Evolutionary conservation across 2,113 vertebrate species (phyloP).

Genomic region (Dipodomys spectabilis): DNA sequence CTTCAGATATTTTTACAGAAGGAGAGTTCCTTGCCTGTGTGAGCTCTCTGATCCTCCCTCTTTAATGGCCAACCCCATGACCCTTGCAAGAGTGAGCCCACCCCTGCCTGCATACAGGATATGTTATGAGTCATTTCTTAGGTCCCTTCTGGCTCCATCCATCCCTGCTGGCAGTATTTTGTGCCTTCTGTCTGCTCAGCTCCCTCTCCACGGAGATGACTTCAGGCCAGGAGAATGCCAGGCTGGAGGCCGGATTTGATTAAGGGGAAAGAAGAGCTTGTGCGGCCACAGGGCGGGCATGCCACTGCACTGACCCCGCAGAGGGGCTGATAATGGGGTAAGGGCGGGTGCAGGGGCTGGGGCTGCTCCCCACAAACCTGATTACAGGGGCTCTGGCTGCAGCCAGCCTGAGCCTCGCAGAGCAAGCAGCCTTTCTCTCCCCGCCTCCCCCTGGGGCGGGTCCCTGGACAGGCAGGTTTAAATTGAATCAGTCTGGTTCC

Average conservation of each 20-base stretch:
- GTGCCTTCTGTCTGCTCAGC: neutral
- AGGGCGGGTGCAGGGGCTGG: constrained; percentile 67
- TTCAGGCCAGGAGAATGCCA: constrained; percentile 90
- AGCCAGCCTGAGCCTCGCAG: constrained; percentile 57
- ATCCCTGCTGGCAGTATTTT: neutral
- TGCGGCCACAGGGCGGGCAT: constrained; percentile 82
- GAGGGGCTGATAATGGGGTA: constrained; percentile 72
- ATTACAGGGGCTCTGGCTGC: constrained; percentile 73
- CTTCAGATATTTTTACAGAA: neutral
- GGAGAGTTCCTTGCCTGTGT: neutral
- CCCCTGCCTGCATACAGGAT: neutral
- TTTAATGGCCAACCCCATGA: neutral
- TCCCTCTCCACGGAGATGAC: constrained; percentile 87
- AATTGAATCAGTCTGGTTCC: constrained; percentile 85
- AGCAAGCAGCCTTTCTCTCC: constrained; percentile 81
- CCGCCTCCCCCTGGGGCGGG: constrained; percentile 64
- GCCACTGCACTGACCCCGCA: constrained; percentile 85
- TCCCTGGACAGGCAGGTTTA: constrained; percentile 82
- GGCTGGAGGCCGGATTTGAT: constrained; percentile 90
- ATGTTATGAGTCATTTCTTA: too few species aligned
- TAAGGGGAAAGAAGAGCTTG: constrained; percentile 85
- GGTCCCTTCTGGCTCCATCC: neutral
- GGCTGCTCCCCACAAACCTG: constrained; percentile 79
- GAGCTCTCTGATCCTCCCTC: neutral
- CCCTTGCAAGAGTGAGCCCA: neutral